phyloP scores from a whole-genome alignment of 2,113 vertebrate species.

The Amia ocellicauda region DNA sequence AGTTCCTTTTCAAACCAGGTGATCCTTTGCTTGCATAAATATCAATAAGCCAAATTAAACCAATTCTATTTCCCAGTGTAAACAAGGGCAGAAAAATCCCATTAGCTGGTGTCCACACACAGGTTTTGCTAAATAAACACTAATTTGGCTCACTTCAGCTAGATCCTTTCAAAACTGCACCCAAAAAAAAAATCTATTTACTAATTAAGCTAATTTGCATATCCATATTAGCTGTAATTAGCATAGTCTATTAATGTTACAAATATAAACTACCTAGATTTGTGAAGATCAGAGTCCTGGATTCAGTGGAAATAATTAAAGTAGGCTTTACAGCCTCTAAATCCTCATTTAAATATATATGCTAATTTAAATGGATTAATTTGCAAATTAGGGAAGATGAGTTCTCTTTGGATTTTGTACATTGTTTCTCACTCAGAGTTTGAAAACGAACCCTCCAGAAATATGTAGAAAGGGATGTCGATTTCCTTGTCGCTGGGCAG shows the following conservation, averaged over 20 bases:
- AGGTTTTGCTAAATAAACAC: constrained; percentile 47
- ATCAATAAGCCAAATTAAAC: not conserved
- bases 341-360: constrained; percentile 71
- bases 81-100: constrained; percentile 37
- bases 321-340: constrained; percentile 59
- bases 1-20: not conserved
- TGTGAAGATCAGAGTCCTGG: constrained; percentile 49
- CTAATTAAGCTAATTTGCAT: constrained; percentile 68
- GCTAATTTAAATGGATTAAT: constrained; percentile 67
- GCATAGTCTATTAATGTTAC: constrained; percentile 56
- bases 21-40: not conserved
- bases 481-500: not conserved
- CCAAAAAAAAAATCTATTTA: constrained; percentile 56
- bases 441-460: constrained; percentile 15
- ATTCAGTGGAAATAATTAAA: constrained; percentile 63
- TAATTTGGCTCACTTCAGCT: constrained; percentile 46
- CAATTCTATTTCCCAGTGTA: not conserved
- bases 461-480: not conserved
- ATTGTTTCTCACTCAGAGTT: constrained; percentile 38
- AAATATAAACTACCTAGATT: constrained; percentile 48
- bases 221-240: constrained; percentile 65
- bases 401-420: constrained; percentile 37
- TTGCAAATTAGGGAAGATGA: constrained; percentile 61
- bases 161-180: constrained; percentile 21
- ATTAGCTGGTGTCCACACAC: not conserved